Evolutionary conservation across 1,140 invertebrate species (phyloP).

Genomic region (Lasaia peninsularis): DNA sequence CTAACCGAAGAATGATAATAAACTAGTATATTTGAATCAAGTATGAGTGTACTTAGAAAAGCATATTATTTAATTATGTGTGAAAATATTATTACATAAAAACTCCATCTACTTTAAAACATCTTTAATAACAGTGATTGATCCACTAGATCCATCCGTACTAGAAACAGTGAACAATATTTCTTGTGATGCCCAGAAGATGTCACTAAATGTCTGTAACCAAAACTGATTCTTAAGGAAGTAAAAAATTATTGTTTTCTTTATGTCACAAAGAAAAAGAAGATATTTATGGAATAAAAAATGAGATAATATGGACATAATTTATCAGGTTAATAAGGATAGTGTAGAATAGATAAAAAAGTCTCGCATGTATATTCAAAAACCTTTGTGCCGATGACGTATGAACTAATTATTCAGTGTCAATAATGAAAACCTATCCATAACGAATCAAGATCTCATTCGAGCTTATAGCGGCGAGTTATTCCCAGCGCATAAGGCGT

Average conservation of each 20-base stretch:
- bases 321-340: not conserved
- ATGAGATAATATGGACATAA: not conserved
- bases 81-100: no score
- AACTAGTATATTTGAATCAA: no score
- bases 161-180: not conserved
- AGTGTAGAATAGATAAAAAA: not conserved
- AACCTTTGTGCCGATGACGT: not conserved
- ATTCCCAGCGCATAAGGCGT: slow-evolving; percentile 52
- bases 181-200: not conserved
- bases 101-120: not conserved
- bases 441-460: slow-evolving; percentile 54
- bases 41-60: no score
- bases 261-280: not conserved
- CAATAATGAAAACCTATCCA: slow-evolving; percentile 50
- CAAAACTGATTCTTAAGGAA: not conserved
- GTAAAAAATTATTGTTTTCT: not conserved
- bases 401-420: slow-evolving; percentile 18
- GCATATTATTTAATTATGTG: no score
- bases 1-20: no score
- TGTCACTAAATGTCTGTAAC: not conserved
- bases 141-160: not conserved
- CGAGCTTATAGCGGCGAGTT: slow-evolving; percentile 51
- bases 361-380: not conserved
- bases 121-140: not conserved
- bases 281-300: not conserved